phyloP scores from a whole-genome alignment of 2,113 vertebrate species.

The Dipodomys merriami region DNA sequence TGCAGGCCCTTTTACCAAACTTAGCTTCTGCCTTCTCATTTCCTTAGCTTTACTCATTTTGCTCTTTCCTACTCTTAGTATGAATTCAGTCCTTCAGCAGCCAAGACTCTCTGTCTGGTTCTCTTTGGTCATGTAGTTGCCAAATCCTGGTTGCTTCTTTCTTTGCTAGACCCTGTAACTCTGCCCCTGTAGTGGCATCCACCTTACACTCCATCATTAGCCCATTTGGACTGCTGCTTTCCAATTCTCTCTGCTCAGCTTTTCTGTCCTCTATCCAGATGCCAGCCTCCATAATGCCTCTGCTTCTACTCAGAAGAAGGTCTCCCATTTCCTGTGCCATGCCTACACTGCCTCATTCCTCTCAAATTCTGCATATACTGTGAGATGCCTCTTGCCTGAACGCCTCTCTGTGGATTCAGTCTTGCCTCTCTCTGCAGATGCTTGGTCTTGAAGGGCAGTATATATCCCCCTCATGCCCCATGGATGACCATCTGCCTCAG shows the following conservation, averaged over 20 bases:
- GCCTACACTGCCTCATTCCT: not conserved
- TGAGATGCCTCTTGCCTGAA: not conserved
- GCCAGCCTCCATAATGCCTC: not conserved
- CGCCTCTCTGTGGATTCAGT: not conserved
- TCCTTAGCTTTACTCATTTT: not conserved
- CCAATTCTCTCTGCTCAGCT: not conserved
- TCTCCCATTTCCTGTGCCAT: too few relatives aligned
- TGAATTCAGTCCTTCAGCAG: not conserved
- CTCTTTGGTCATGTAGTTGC: not conserved
- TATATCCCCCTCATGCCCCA: not conserved
- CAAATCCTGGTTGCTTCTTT: not conserved
- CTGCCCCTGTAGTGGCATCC: not conserved
- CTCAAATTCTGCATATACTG: not conserved
- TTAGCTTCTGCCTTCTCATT: not conserved
- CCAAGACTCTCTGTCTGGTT: too few relatives aligned
- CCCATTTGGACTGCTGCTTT: not conserved
- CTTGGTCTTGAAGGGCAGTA: not conserved
- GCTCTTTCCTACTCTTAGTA: not conserved
- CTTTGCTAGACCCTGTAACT: not conserved
- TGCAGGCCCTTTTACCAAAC: not conserved
- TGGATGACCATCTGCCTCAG: not conserved
- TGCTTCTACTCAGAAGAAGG: not conserved
- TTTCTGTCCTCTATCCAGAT: not conserved
- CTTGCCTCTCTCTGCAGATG: not conserved
- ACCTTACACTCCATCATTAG: not conserved